Percentiles rank a stretch among this genome's conserved stretches.
Evolutionary conservation across 2,888 invertebrate species (phyloP).

Genomic region (Xylophagus ater): DNA sequence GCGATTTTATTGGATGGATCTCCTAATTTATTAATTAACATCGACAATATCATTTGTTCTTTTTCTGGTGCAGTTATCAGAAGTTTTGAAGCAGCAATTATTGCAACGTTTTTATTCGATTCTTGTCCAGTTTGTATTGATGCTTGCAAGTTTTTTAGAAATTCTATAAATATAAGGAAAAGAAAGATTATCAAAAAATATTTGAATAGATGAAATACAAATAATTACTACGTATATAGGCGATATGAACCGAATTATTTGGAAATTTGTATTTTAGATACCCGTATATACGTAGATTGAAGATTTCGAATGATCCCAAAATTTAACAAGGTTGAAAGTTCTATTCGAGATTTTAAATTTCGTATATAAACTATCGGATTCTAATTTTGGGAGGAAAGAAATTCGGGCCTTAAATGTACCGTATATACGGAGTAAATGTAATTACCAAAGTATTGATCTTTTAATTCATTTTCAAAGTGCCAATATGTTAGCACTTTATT

Average conservation of each 20-base stretch:
- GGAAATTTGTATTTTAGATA: too few relatives aligned
- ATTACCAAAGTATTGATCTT: slow-evolving; percentile 57
- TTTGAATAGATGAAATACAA: neutral
- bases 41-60: slow-evolving; percentile 50
- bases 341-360: too few relatives aligned
- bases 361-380: too few relatives aligned
- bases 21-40: slow-evolving; percentile 89
- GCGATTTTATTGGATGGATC: slow-evolving; percentile 76
- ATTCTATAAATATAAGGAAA: too few relatives aligned
- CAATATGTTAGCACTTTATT: slow-evolving; percentile 61
- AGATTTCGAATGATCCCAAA: too few relatives aligned
- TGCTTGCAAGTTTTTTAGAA: slow-evolving; percentile 34
- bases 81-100: slow-evolving; percentile 30
- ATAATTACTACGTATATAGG: neutral
- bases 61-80: slow-evolving; percentile 35
- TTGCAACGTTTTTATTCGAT: slow-evolving; percentile 30
- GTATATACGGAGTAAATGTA: slow-evolving; percentile 15
- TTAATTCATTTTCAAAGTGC: slow-evolving; percentile 84
- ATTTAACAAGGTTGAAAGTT: too few relatives aligned
- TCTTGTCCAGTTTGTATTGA: slow-evolving; percentile 36
- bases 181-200: too few relatives aligned
- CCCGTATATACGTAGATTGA: too few relatives aligned
- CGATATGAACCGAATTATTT: too few relatives aligned
- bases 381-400: too few relatives aligned
- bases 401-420: neutral